Base-by-base conservation (phyloP, 2,113 vertebrate genomes). In the Rostratula benghalensis region DNA sequence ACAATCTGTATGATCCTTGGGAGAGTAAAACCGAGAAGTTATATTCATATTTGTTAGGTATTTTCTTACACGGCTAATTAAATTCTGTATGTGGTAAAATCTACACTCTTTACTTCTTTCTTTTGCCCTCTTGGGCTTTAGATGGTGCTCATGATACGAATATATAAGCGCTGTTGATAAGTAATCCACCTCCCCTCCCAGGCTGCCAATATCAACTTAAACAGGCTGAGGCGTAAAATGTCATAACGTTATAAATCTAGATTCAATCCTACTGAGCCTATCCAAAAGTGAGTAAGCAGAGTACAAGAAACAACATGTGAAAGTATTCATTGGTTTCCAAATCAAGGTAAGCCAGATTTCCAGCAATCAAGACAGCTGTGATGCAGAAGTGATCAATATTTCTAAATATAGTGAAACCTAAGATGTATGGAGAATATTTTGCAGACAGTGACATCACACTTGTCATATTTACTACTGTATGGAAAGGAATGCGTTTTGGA, bases 151-250 rank as follows among this genome's bases (percentile, higher is more conserved):
- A 68, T 75, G 53, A 59, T 57, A 37, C 7, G 22, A 57, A 8
- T 50, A 24, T 45, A 61, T 24, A 61, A 86, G 31, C 24, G 73
- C 7, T 86, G 37, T 25, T 81, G 73, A 45, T 69, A 92, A 61
- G 15, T 43, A 74, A 90, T 67, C 60, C 56, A 83, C 18, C 70
- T 27, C 20, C 30, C 2, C 70, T 27, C 20, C 30, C 2, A 1
- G 10, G 30, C 46, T 90, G 48, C 71, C 64, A 81, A 59, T n/a
- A 59, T 39, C 88, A 87, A 22, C 2, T 93, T 74, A 75, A 89
- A 33, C 67, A 94, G 94, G 59, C 51, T 83, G 56, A 93, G 56
- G 79, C 87, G 83, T 81, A 93, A 88, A 93, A 71, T 77, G 23
- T 92, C 41, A 45, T 75, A 87, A 85, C 39, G 61, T 68, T 83